Base-by-base conservation (phyloP, 2,797 vertebrate species). In the Crypturellus tataupa region DNA sequence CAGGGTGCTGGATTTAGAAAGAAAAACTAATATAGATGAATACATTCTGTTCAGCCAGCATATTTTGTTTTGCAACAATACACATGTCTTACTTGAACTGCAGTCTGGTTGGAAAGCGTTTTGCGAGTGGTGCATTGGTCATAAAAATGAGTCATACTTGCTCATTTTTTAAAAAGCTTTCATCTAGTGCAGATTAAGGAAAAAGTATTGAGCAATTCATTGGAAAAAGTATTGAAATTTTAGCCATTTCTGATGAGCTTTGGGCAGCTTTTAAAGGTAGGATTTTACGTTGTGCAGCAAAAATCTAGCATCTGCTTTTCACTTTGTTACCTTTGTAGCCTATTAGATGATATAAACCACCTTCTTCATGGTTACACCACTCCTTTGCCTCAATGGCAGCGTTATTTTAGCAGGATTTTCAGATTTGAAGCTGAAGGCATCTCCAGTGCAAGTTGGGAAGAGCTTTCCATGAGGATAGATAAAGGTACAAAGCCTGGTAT, bases 1-100 rank as follows among this genome's bases (percentile, higher is more conserved):
- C 87, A 94, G 94, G 63, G 93, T 91, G 85, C 93, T 96, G 92
- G 85, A 96, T 95, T 94, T 96, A 96, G 95, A 96, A 96, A 95
- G 90, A 77, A 96, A 95, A 96, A 88, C 93, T 95, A 92, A 95
- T 96, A 96, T 94, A 96, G 93, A 92, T 91, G 93, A 95, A 95
- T 94, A 94, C 92, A 95, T 96, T 96, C 95, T 94, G 90, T 96
- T 95, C 95, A 96, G 90, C 93, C 96, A 96, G 95, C 95, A 95
- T 96, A 95, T 95, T 95, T 96, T 96, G 94, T 96, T 97, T 96
- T 96, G 93, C 90, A 96, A 93, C 95, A 96, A 92, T 95, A 91
- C 94, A 95, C 95, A 95, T 96, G 92, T 95, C 93, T 94, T 87
- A 96, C 91, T 95, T 95, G 95, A 96, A 95, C 91, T 95, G 89